Evolutionary conservation across 92 coral and sea anemone genomes (phyloP), one percentile per base, ranked within the genome.

Genomic region (Desmophyllum pertusum): DNA sequence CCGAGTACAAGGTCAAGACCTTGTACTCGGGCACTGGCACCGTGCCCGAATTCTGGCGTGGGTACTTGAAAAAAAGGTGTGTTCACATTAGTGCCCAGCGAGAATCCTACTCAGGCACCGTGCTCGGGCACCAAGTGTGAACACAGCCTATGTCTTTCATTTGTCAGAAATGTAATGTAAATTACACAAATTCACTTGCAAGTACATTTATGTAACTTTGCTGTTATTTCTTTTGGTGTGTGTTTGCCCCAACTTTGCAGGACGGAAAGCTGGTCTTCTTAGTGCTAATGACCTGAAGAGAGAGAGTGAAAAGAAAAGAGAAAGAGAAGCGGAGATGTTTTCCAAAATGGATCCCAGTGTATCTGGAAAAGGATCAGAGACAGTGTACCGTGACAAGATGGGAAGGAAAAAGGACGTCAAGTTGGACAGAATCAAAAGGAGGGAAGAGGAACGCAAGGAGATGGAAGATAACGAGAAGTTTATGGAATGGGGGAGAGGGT

Each of bases 401-500:
- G 98, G 98, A 0, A 92, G 87, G 55, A 90, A 86, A 57, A 85
- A 97, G 67, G 95, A 96, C 73, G 74, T 94, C 14, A 91, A 92
- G 75, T 77, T 90, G 50, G 98, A 94, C 55, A 86, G 89, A 82
- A 81, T 82, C 25, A 94, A 88, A 80, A 91, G 93, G 55, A 83
- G 89, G 76, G 98, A 96, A 73, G 95, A 96, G 72, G 95, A 96
- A 55, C 75, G 69, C 48, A 90, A 85, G 88, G 93, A 96, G 79
- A 84, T 88, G 70, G 92, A 89, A 72, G 98, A 96, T 29, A 90
- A 94, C 92, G 98, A 89, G 77, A 94, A 94, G 65, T 96, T 92
- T 57, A 78, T 88, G 90, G 91, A 94, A 76, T 96, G 98, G 98
- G 98, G 98, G 52, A 90, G 88, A 89, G 98, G 98, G 98, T 96